A percentile compares a stretch with the other conserved stretches of the same genome.
Evolutionary conservation across 1,140 invertebrate species (phyloP).

Genomic region (Cyclina sinensis): DNA sequence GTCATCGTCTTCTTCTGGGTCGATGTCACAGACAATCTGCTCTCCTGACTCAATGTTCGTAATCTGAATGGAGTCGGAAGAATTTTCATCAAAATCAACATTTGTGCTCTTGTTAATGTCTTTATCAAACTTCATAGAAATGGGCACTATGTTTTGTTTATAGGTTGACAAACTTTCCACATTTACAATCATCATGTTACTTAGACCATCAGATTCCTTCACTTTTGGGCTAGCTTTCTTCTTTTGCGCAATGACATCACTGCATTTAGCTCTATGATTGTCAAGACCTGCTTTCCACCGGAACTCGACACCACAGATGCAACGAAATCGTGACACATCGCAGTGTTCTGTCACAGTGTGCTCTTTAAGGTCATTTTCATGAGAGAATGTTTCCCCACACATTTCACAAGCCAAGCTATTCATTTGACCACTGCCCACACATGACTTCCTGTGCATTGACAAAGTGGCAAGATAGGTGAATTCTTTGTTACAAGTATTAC

Average conservation of each 20-base stretch:
- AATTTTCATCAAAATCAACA: constrained; percentile 55
- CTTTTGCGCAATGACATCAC: not conserved
- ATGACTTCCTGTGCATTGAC: constrained; percentile 48
- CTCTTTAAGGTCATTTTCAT: constrained; percentile 38
- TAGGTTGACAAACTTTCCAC: constrained; percentile 38
- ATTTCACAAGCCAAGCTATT: constrained; percentile 44
- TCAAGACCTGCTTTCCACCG: constrained; percentile 31
- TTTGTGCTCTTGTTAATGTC: constrained; percentile 44
- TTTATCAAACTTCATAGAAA: not conserved
- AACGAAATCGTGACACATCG: constrained; percentile 48
- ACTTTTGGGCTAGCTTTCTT: not conserved
- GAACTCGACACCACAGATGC: constrained; percentile 53
- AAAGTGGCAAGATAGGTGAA: constrained; percentile 46
- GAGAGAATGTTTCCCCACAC: constrained; percentile 48
- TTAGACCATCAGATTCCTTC: constrained; percentile 22
- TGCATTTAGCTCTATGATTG: constrained; percentile 46
- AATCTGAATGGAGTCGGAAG: constrained; percentile 44
- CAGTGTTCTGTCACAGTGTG: constrained; percentile 44
- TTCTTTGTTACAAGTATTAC: constrained; percentile 53
- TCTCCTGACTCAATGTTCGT: constrained; percentile 44
- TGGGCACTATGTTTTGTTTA: not conserved
- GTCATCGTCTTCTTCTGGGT: no score
- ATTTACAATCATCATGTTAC: constrained; percentile 45
- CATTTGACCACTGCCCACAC: not conserved
- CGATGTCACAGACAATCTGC: constrained; percentile 1